Percentiles rank a stretch among this genome's conserved stretches.
Conservation (phyloP, 2,888 invertebrate genomes). For the Unio pictorum region DNA sequence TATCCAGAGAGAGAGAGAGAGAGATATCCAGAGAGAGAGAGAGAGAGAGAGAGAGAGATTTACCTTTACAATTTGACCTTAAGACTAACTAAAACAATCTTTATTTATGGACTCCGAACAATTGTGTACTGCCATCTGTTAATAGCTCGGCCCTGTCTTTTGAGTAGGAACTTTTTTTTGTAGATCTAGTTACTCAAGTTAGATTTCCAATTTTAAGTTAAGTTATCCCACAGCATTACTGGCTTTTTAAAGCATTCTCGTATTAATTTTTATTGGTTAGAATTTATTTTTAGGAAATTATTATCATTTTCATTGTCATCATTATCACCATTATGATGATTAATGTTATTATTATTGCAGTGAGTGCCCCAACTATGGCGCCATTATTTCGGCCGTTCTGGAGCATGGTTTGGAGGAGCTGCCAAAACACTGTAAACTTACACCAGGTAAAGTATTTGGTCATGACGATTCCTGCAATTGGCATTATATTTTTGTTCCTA, state of each 20-base stretch:
- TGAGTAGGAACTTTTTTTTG: too few species aligned
- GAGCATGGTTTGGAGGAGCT: conserved; percentile 83
- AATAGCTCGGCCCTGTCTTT: too few species aligned
- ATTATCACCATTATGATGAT: not conserved
- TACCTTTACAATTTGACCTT: too few species aligned
- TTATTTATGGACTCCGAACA: too few species aligned
- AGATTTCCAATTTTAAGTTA: not conserved
- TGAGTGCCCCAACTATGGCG: conserved; percentile 95
- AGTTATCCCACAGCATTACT: not conserved
- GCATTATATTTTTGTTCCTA: not conserved
- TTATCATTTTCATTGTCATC: too few species aligned
- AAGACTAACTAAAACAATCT: too few species aligned
- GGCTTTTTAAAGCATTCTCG: not conserved
- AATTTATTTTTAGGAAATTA: not conserved
- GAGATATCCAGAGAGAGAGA: too few species aligned
- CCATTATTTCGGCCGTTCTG: conserved; percentile 85
- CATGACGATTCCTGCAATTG: not conserved
- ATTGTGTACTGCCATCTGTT: too few species aligned
- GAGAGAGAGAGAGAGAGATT: too few species aligned
- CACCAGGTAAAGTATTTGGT: conserved; percentile 79
- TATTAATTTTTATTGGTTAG: not conserved
- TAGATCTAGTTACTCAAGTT: not conserved
- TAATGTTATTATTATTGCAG: conserved; percentile 73
- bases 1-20: too few species aligned
- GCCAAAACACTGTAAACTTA: conserved; percentile 85